A percentile compares a stretch with the other conserved stretches of the same genome.
Conservation (phyloP, 2,113 vertebrate genomes). For the Gorsachius goisagi region DNA sequence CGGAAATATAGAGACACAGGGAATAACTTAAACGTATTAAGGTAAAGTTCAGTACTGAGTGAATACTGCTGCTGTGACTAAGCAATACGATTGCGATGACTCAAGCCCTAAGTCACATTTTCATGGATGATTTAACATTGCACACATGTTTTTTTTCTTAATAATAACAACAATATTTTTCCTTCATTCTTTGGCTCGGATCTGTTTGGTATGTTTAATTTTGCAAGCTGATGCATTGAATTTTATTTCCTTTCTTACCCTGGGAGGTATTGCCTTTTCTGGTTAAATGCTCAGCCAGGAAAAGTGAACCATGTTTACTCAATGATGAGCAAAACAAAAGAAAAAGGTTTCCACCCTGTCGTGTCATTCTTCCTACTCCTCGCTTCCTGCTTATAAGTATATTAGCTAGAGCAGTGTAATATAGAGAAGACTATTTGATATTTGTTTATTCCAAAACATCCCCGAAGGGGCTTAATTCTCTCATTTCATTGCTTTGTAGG, state of each 20-base stretch:
- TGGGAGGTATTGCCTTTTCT: background rate
- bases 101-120: slow-evolving; percentile 52
- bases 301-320: background rate
- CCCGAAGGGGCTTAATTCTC: background rate
- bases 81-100: slow-evolving; percentile 36
- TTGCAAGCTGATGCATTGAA: background rate
- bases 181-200: background rate
- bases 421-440: background rate
- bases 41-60: background rate
- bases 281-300: background rate
- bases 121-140: slow-evolving; percentile 33
- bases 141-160: slow-evolving; percentile 47
- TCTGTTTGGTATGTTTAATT: slow-evolving; percentile 1
- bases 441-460: background rate
- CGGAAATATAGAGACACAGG: background rate
- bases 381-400: background rate
- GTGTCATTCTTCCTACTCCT: background rate
- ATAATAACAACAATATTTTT: slow-evolving; percentile 5
- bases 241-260: background rate
- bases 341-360: background rate
- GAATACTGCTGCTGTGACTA: background rate
- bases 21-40: background rate
- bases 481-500: background rate
- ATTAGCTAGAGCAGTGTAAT: background rate
- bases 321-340: background rate